Evolutionary conservation across 2,113 vertebrate genomes (phyloP).

Genomic region (Clarias batrachus): DNA sequence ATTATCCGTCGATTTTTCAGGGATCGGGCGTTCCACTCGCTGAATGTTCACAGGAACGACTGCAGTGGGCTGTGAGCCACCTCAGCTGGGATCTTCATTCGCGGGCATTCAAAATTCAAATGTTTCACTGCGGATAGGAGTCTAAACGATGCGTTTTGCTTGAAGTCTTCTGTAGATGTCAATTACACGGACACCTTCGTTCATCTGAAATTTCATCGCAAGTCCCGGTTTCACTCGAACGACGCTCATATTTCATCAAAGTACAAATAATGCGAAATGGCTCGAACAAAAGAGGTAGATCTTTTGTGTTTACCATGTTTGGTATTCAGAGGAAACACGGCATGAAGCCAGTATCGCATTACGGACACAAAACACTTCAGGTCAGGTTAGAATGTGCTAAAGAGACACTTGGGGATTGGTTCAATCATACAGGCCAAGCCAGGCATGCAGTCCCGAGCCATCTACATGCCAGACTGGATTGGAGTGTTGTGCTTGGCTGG

Average conservation of each 20-base stretch:
- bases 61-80: too few relatives aligned
- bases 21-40: too few relatives aligned
- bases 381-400: constrained; percentile 1
- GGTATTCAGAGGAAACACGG: constrained; percentile 11
- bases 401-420: constrained; percentile 16
- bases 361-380: constrained; percentile 6
- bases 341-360: not conserved
- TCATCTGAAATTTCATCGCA: too few relatives aligned
- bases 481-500: constrained; percentile 19
- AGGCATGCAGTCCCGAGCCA: not conserved
- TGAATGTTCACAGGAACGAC: too few relatives aligned
- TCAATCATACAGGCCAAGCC: not conserved
- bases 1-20: not conserved
- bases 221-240: too few relatives aligned
- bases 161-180: too few relatives aligned
- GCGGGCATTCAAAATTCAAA: too few relatives aligned
- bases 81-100: too few relatives aligned
- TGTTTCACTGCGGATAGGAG: too few relatives aligned
- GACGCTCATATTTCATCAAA: not conserved
- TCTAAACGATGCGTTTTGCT: too few relatives aligned
- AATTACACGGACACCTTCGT: too few relatives aligned
- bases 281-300: not conserved
- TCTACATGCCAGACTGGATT: constrained; percentile 6
- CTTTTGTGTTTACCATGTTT: not conserved
- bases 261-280: not conserved